Percentiles rank a stretch among this genome's conserved stretches.
Conservation (phyloP, 2,888 invertebrate species). For the Trichacis sp. region DNA sequence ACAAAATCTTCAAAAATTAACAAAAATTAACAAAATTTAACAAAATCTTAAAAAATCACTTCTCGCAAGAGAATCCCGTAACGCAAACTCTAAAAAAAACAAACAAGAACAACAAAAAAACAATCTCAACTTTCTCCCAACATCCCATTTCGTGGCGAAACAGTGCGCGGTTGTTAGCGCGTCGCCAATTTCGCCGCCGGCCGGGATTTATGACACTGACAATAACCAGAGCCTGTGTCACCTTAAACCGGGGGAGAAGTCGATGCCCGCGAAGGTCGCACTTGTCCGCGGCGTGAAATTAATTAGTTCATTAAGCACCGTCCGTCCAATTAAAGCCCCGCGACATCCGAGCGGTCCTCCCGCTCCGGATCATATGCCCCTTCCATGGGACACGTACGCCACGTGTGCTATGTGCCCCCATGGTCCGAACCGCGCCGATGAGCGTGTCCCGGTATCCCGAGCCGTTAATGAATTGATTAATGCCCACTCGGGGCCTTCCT, state of each 20-base stretch:
- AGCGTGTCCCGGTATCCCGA: conserved; percentile 36
- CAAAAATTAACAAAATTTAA: too few species aligned
- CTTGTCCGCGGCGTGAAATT: conserved; percentile 60
- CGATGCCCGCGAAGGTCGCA: conserved; percentile 31
- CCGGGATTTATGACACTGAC: conserved; percentile 20
- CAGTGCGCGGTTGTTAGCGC: neutral
- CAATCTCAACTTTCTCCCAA: neutral
- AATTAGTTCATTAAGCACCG: conserved; percentile 68
- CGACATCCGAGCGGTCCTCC: conserved; percentile 51
- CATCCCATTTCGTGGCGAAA: conserved; percentile 1
- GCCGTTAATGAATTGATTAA: conserved; percentile 54
- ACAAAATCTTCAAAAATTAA: too few species aligned
- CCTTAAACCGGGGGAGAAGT: conserved; percentile 26
- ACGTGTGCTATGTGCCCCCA: conserved; percentile 16
- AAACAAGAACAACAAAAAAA: neutral
- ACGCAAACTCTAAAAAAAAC: too few species aligned
- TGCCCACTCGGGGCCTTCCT: conserved; percentile 52
- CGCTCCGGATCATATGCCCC: too few species aligned
- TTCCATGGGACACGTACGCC: too few species aligned
- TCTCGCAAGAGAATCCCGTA: too few species aligned
- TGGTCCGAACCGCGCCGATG: conserved; percentile 22
- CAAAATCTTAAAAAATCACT: too few species aligned
- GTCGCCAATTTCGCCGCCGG: conserved; percentile 10
- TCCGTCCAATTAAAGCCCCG: conserved; percentile 66
- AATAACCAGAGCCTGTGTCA: conserved; percentile 15